Base-by-base conservation (phyloP, 2,888 invertebrate species). In the Microchrysa polita region DNA sequence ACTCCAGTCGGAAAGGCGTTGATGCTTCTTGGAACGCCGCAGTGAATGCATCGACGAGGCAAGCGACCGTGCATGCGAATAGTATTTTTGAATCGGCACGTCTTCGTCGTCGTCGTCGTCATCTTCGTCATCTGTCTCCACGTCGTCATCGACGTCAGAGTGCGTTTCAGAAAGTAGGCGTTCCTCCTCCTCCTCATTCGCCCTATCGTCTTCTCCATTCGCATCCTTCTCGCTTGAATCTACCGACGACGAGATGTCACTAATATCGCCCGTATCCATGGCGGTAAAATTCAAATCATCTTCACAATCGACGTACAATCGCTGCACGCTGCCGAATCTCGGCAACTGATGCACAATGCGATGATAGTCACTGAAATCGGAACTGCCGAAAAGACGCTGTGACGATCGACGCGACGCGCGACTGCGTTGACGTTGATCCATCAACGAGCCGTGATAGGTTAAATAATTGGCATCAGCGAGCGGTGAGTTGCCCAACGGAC, bases 391-490 rank as follows among this genome's bases (percentile, higher is more conserved):
- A 42, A 65, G 14, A 60, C 52, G 40, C n/a, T n/a, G n/a, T n/a
- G n/a, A n/a, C 57, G 44, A 1, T 20, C 12, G 5, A 9, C n/a
- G 9, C 5, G 55, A 16, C 4, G 9, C 1, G 5, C 14, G n/a
- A 9, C 12, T 4, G 2, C 48, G 12, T 10, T 4, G 2, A 4
- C 48, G 5, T 27, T n/a, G 16, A n/a, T 34, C 52, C 10, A 60
- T 44, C 1, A 40, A 34, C 23, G 55, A 7, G 14, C 75, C 75
- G 65, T 76, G 76, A 67, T 73, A 73, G 4, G 76, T 76, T 44
- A 57, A 42, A 57, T 76, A 76, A 22, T 69, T 73, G 0, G 34
- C 23, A 5, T 74, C 69, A 16, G 55, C 18, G 4, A 34, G 2
- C 7, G 27, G 27, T 7, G 27, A 34, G 27, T 7, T n/a, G n/a